phyloP scores from a whole-genome alignment of 2,797 vertebrate genomes.

The Xiphophorus birchmanni region DNA sequence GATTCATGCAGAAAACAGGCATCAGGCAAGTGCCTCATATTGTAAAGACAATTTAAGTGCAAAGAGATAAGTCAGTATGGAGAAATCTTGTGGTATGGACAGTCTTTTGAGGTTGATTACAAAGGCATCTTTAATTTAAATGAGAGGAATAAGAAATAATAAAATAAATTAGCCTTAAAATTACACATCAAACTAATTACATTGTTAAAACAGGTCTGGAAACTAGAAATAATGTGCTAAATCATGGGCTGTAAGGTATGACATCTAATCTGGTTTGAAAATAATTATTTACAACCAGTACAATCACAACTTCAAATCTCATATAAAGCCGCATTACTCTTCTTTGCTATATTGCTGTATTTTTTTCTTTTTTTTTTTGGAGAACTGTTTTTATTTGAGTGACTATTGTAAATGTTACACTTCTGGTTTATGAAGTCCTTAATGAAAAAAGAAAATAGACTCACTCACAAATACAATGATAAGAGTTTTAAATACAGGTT shows the following conservation, averaged over 20 bases:
- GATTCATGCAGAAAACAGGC: too few species aligned
- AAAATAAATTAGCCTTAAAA: neutral
- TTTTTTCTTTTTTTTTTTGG: neutral
- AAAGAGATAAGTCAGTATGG: neutral
- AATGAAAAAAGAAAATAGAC: neutral
- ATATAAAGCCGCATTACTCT: too few species aligned
- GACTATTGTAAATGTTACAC: neutral
- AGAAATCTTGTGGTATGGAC: neutral
- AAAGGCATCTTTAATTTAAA: neutral
- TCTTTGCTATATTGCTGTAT: neutral
- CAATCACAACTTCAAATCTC: neutral
- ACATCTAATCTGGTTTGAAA: neutral
- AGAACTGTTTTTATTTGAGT: neutral
- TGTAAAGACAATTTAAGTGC: neutral
- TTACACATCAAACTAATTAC: neutral
- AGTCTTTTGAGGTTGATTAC: neutral
- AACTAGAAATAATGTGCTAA: neutral
- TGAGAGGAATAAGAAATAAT: neutral
- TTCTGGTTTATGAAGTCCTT: neutral
- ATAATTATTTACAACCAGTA: neutral
- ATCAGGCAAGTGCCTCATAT: too few species aligned
- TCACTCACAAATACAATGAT: neutral
- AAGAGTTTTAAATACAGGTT: too few species aligned
- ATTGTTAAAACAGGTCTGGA: neutral
- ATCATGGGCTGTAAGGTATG: neutral